Evolutionary conservation across 2,113 vertebrate species (phyloP).

Genomic region (Bettongia penicillata): DNA sequence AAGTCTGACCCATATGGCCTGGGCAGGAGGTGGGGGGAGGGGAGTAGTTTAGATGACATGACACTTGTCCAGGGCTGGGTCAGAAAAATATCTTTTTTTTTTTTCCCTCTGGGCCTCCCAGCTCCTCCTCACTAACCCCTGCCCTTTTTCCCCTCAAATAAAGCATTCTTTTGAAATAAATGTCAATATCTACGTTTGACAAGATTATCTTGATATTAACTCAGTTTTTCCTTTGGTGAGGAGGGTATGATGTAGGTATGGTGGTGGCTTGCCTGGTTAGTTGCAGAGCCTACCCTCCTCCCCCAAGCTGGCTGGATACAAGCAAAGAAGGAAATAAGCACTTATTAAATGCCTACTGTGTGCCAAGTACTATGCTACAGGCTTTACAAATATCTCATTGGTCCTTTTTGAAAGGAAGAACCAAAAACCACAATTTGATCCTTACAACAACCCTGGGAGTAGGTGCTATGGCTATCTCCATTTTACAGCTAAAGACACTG

Average conservation of each 20-base stretch:
- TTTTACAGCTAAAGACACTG: neutral
- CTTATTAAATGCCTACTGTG: neutral
- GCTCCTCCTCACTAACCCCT: neutral
- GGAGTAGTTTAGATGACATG: neutral
- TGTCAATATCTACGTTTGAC: neutral
- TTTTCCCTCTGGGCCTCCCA: constrained; percentile 30
- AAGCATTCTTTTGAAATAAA: neutral
- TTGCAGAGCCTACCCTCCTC: too few relatives aligned
- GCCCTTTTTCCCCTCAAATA: neutral
- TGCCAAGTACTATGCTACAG: neutral
- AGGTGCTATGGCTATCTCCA: neutral
- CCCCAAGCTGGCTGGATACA: neutral
- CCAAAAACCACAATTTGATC: neutral
- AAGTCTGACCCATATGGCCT: constrained; percentile 43
- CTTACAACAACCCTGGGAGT: neutral
- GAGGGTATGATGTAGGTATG: neutral
- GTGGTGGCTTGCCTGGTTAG: neutral
- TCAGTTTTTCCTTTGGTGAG: neutral
- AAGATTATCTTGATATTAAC: neutral
- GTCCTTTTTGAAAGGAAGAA: neutral
- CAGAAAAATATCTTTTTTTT: neutral
- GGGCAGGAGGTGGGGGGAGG: neutral
- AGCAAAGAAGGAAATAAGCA: neutral
- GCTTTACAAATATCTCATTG: neutral
- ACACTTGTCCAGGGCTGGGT: neutral